Conservation (phyloP, 2,113 vertebrate genomes). For the Etia nguti region DNA sequence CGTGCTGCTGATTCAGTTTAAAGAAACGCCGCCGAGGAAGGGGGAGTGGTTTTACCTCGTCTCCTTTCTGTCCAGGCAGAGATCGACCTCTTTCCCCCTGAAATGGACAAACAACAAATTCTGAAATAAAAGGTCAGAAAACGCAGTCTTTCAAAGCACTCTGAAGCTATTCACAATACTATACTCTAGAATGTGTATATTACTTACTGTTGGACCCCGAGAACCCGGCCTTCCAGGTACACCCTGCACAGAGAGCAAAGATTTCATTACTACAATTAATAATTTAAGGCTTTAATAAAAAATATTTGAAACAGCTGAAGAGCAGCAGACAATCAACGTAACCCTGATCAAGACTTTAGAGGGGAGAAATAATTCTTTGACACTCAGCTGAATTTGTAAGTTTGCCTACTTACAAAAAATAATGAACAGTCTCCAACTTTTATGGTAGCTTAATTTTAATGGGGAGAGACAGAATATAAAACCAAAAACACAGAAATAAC, state of each 20-base stretch:
- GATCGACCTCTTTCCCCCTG: conserved; percentile 68
- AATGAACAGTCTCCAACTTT: neutral
- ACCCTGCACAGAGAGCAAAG: conserved; percentile 46
- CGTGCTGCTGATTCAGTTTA: neutral
- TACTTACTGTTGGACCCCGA: conserved; percentile 65
- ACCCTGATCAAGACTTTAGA: too few species aligned
- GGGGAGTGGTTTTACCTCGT: conserved; percentile 51
- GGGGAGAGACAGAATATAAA: neutral
- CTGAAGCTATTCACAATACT: neutral
- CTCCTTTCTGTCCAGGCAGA: conserved; percentile 65
- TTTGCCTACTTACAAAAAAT: neutral
- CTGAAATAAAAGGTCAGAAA: neutral
- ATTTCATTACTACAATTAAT: neutral
- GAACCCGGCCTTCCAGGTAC: conserved; percentile 42
- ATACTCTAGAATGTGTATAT: neutral
- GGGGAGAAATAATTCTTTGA: neutral
- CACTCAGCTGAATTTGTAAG: neutral
- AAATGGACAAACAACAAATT: conserved; percentile 7
- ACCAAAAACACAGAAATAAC: neutral
- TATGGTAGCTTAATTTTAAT: neutral
- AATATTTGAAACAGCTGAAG: too few species aligned
- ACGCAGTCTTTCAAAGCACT: neutral
- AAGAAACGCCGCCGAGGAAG: neutral
- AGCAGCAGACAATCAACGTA: too few species aligned
- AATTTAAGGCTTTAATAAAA: too few species aligned